These are phyloP conservation scores for Dolichallabes microphthalmus DNA, from an alignment of 2,113 vertebrate genomes.

Conservation along the genomic window DNA sequence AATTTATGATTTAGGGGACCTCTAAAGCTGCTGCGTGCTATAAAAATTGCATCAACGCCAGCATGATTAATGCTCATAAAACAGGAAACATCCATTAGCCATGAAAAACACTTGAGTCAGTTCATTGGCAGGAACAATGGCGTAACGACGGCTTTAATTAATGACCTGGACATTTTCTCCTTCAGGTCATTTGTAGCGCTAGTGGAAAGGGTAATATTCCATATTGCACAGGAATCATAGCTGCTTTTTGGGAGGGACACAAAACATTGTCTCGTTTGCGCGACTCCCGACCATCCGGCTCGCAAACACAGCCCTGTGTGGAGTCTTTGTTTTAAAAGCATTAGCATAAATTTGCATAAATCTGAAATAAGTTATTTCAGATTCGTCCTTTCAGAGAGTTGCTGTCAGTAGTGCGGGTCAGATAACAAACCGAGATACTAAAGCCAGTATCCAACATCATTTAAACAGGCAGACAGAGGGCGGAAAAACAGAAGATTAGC, in stretches of 20 bases:
- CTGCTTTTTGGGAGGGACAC: neutral
- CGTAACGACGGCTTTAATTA: neutral
- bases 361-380: neutral
- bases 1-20: conserved; percentile 8
- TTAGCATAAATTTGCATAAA: conserved; percentile 26
- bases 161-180: neutral
- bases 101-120: neutral
- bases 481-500: neutral
- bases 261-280: conserved; percentile 2
- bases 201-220: neutral
- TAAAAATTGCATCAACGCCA: neutral
- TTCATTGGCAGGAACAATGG: conserved; percentile 13
- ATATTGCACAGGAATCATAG: neutral
- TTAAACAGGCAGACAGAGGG: neutral
- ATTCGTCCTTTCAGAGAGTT: neutral
- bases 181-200: conserved; percentile 3
- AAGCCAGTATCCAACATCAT: conserved; percentile 8
- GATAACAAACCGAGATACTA: neutral
- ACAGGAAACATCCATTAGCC: conserved; percentile 26
- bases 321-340: neutral
- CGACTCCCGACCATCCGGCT: neutral
- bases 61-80: conserved; percentile 12
- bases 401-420: neutral
- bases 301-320: neutral
- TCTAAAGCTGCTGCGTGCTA: conserved; percentile 19